phyloP scores from a whole-genome alignment of 1,140 invertebrate species.

The Achroia grisella region DNA sequence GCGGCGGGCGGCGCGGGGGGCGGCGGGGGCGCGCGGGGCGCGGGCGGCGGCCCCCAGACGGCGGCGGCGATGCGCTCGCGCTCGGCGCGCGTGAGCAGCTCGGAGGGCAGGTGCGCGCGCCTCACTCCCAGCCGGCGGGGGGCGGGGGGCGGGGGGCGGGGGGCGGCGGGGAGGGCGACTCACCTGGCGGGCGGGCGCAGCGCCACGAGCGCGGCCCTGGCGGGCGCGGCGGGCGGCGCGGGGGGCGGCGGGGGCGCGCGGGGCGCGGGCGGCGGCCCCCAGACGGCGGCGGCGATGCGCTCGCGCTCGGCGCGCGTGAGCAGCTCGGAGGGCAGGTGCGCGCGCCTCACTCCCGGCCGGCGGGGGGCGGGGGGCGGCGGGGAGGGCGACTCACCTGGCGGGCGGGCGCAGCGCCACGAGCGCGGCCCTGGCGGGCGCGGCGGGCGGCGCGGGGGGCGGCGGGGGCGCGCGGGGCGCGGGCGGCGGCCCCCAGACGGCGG shows the following conservation, averaged over 20 bases:
- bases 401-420: conserved; percentile 14
- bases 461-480: conserved; percentile 26
- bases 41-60: background rate
- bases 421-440: conserved; percentile 12
- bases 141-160: conserved; percentile 18
- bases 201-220: conserved; percentile 37
- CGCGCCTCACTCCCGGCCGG: background rate
- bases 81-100: background rate
- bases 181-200: conserved; percentile 32
- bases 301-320: background rate
- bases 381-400: conserved; percentile 20
- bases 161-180: background rate
- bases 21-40: conserved; percentile 10
- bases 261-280: background rate
- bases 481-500: conserved; percentile 46
- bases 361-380: conserved; percentile 15
- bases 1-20: conserved; percentile 21
- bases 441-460: conserved; percentile 8
- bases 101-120: background rate
- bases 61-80: background rate
- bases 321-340: background rate
- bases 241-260: conserved; percentile 11
- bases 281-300: background rate
- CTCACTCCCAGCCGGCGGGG: conserved; percentile 10
- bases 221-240: conserved; percentile 24